Evolutionary conservation across 2,797 vertebrate genomes (phyloP).

Genomic region (Ptychobarbus kaznakovi): DNA sequence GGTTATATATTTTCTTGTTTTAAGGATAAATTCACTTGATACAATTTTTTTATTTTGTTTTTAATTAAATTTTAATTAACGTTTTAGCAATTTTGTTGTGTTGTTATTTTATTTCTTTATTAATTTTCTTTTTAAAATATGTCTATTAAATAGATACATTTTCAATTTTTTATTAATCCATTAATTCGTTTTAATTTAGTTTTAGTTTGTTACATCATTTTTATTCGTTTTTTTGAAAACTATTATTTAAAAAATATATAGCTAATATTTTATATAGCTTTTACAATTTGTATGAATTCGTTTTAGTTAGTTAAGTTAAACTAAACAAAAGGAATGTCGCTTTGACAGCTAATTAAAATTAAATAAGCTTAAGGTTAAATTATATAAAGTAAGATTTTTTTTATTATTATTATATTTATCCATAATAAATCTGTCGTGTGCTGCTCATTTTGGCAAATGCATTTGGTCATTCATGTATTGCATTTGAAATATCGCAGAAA

Average conservation of each 20-base stretch:
- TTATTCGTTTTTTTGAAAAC: too few species aligned
- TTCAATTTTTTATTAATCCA: too few species aligned
- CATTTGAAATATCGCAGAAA: background rate
- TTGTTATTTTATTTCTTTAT: background rate
- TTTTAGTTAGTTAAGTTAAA: too few species aligned
- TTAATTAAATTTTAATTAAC: background rate
- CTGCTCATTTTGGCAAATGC: background rate
- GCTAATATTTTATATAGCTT: too few species aligned
- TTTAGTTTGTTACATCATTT: too few species aligned
- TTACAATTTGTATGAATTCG: too few species aligned
- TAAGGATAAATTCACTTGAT: background rate
- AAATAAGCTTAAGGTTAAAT: too few species aligned
- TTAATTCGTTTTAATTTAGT: too few species aligned
- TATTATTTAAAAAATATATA: too few species aligned
- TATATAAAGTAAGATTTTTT: background rate
- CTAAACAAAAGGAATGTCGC: too few species aligned
- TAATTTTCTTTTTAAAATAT: background rate
- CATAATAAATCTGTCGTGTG: background rate
- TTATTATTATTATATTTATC: background rate
- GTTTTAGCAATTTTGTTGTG: background rate
- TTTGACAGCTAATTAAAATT: too few species aligned
- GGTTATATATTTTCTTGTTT: background rate
- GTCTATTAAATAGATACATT: background rate
- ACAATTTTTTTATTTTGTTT: background rate
- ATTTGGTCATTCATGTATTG: background rate